phyloP scores from a whole-genome alignment of 2,888 invertebrate species.

The Papilio demoleus region DNA sequence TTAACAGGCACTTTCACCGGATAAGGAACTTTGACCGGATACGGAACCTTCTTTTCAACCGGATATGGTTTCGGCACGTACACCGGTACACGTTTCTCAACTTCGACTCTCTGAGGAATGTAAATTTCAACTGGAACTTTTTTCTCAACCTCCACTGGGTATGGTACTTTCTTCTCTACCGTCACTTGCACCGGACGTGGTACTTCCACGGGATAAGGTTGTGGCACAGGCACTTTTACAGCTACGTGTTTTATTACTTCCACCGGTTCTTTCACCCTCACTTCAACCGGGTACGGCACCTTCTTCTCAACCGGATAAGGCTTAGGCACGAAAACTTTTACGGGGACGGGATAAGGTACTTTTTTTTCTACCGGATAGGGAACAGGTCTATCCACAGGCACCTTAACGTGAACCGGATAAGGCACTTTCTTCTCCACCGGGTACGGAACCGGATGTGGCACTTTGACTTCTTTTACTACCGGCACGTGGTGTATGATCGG shows the following conservation, averaged over 20 bases:
- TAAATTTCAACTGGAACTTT: constrained; percentile 71
- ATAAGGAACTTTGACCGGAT: constrained; percentile 63
- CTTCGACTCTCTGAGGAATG: constrained; percentile 55
- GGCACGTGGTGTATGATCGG: constrained; percentile 76
- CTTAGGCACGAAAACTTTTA: constrained; percentile 73
- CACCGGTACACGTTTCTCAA: constrained; percentile 69
- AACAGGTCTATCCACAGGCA: constrained; percentile 67
- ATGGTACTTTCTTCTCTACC: constrained; percentile 75
- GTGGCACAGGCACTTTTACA: constrained; percentile 69
- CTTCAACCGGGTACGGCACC: constrained; percentile 79
- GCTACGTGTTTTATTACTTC: constrained; percentile 75
- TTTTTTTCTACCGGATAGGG: constrained; percentile 74
- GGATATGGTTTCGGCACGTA: constrained; percentile 59
- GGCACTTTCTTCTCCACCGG: constrained; percentile 74
- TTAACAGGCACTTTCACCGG: constrained; percentile 59
- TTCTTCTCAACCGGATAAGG: constrained; percentile 82
- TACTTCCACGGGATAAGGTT: constrained; percentile 81
- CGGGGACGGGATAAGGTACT: constrained; percentile 74
- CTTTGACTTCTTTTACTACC: constrained; percentile 70
- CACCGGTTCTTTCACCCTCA: constrained; percentile 73
- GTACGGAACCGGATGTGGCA: constrained; percentile 70
- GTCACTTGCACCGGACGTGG: constrained; percentile 79
- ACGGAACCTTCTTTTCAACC: constrained; percentile 70
- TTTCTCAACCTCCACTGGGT: constrained; percentile 78
- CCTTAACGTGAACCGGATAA: constrained; percentile 68